Percentiles rank a stretch among this genome's conserved stretches.
phyloP scores from a whole-genome alignment of 1,140 invertebrate genomes.

The Argopecten irradians region DNA sequence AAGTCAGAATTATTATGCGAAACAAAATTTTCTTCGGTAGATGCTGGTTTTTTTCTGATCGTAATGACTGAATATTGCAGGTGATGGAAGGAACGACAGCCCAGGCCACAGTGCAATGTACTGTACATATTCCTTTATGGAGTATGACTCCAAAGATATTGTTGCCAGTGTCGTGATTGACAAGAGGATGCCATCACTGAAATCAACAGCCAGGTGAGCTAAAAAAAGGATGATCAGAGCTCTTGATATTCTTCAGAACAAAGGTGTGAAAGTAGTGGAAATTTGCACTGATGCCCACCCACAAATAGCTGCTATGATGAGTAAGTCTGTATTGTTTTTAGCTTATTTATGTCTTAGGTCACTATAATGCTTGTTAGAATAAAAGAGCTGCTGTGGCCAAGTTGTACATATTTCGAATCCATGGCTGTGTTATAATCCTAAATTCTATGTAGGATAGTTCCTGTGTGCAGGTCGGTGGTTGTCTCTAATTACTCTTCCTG shows the following conservation, averaged over 20 bases:
- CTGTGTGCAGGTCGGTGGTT: no score
- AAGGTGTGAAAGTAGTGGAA: background rate
- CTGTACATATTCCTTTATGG: conserved; percentile 33
- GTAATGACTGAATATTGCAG: background rate
- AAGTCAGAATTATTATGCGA: no score
- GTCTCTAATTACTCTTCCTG: no score
- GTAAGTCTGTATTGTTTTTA: background rate
- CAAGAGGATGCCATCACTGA: conserved; percentile 26
- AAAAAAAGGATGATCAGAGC: conserved; percentile 35
- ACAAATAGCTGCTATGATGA: conserved; percentile 33
- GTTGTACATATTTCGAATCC: no score
- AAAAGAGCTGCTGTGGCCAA: no score
- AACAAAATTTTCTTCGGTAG: no score
- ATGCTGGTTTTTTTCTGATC: no score
- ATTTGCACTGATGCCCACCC: conserved; percentile 43
- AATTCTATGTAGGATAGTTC: no score
- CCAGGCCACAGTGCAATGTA: conserved; percentile 26
- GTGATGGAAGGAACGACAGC: conserved; percentile 36
- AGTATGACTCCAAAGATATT: conserved; percentile 26
- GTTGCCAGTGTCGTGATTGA: background rate
- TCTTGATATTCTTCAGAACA: background rate
- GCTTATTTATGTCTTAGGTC: no score
- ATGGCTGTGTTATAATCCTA: no score
- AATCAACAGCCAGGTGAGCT: conserved; percentile 27
- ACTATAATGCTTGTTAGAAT: no score